Conservation (phyloP, 1,140 invertebrate genomes). For the Drosophila sp. region DNA sequence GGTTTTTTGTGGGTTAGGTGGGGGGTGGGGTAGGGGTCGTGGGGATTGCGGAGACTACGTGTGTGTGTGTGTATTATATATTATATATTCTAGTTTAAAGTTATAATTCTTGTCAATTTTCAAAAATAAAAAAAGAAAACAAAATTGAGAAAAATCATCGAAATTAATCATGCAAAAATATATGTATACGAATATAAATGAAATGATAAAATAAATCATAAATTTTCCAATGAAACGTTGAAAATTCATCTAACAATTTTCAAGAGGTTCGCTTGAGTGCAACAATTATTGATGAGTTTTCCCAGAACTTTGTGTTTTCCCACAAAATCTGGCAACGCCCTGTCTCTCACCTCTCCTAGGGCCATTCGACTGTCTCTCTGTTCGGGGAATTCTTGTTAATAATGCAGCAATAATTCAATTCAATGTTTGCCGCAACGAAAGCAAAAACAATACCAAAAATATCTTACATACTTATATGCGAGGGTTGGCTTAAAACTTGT, state of each 20-base stretch:
- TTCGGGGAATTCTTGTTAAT: conserved; percentile 19
- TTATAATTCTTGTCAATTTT: neutral
- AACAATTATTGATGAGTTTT: neutral
- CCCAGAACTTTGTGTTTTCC: neutral
- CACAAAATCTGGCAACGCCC: neutral
- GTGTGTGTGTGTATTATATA: neutral
- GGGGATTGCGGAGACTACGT: conserved; percentile 2
- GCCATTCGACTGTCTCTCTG: neutral
- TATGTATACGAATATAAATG: neutral
- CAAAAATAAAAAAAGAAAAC: neutral
- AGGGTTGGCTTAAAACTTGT: too few relatives aligned
- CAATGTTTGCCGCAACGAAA: neutral
- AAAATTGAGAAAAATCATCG: neutral
- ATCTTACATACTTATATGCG: too few relatives aligned
- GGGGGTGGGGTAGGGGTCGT: neutral
- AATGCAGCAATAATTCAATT: conserved; percentile 46
- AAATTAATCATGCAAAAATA: neutral
- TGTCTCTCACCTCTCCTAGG: neutral
- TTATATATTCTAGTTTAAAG: conserved; percentile 8
- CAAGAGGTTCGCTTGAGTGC: neutral
- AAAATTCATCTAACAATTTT: neutral
- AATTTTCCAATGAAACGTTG: conserved; percentile 4
- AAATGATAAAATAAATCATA: neutral
- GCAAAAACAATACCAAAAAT: neutral
- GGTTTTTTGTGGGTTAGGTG: neutral